Percentiles rank a stretch among this genome's conserved stretches.
Conservation (phyloP, 30 jellyfish, hydroid and myxozoan species). For the Aurelia aurita complex sp. Pacific region DNA sequence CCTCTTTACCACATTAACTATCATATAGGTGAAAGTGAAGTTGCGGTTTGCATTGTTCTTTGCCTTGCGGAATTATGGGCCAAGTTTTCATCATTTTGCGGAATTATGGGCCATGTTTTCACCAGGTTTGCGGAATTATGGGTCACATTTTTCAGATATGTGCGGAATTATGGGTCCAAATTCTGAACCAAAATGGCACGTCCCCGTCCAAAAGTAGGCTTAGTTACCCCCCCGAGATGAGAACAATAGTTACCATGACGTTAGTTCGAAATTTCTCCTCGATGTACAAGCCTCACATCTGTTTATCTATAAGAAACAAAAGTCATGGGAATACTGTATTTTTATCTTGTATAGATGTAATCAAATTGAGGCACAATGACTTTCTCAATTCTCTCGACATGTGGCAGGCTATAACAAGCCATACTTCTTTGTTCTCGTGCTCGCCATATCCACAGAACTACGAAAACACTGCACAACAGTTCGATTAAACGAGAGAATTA, state of each 20-base stretch:
- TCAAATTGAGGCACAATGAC: constrained; percentile 33
- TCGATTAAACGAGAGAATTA: constrained; percentile 19
- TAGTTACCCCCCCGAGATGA: too few species aligned
- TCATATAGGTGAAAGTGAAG: too few species aligned
- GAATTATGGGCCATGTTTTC: too few species aligned
- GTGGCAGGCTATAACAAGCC: constrained; percentile 37
- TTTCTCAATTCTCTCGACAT: constrained; percentile 28
- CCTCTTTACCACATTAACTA: too few species aligned
- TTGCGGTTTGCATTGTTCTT: too few species aligned
- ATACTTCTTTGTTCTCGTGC: constrained; percentile 21
- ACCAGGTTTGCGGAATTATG: too few species aligned
- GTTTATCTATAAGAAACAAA: constrained; percentile 35
- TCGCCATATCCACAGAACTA: constrained; percentile 6
- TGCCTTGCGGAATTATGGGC: too few species aligned
- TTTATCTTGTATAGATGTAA: constrained; percentile 24
- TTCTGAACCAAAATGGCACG: too few species aligned
- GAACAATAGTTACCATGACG: constrained; percentile 33
- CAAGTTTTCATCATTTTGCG: too few species aligned
- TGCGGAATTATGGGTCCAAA: too few species aligned
- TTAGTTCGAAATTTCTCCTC: constrained; percentile 25
- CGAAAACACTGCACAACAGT: constrained; percentile 27
- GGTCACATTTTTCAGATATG: too few species aligned
- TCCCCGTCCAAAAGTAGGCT: too few species aligned
- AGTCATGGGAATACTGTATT: constrained; percentile 14
- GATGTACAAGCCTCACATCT: constrained; percentile 44